Base-by-base conservation (phyloP, 2,113 vertebrate species). In the Tetrao urogallus region DNA sequence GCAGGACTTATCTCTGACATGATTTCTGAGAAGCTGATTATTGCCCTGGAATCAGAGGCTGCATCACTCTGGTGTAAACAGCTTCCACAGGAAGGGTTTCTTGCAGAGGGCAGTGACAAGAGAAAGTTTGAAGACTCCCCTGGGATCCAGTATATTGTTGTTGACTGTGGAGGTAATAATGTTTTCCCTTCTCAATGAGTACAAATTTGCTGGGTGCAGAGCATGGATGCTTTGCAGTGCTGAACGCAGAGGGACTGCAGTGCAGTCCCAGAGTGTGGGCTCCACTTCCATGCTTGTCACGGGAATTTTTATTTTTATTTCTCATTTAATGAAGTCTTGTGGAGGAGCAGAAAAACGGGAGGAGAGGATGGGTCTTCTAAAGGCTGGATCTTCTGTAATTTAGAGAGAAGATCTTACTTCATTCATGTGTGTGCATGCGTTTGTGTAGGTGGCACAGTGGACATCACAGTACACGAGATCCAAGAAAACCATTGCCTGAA, bases 101-200 rank as follows among this genome's bases (percentile, higher is more conserved):
- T 95, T 10, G 7, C 21, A 74, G 86, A 95, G 16, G 43, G 28
- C 32, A 82, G 79, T 20, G 60, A 83, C 40, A 81, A 72, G 73
- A 72, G 69, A 74, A 90, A 88, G 74, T 89, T 96, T 36, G 71
- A 97, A 72, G 78, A 93, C 28, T 45, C 73, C 12, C 88, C 95
- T 47, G 96, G 97, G 50, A 92, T 91, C 43, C 94, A 94, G 52
- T 97, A 96, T 61, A 38, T 97, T 42, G 95, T 97, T 2, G 82
- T 94, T 17, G 95, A 97, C 57, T 97, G 96, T 91, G 97, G 96
- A 97, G 95, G 96, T 97, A 94, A 83, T 97, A 94, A 83, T 64
- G 5, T 70, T 78, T 60, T 50, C n/a, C 21, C n/a, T n/a, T 12
- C 36, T 87, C 69, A 81, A 81, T 47, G 30, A 57, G 34, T 73